Evolutionary conservation across 2,113 vertebrate genomes (phyloP), one percentile per base, ranked within the genome.

Genomic region (Oreocharis arfaki): DNA sequence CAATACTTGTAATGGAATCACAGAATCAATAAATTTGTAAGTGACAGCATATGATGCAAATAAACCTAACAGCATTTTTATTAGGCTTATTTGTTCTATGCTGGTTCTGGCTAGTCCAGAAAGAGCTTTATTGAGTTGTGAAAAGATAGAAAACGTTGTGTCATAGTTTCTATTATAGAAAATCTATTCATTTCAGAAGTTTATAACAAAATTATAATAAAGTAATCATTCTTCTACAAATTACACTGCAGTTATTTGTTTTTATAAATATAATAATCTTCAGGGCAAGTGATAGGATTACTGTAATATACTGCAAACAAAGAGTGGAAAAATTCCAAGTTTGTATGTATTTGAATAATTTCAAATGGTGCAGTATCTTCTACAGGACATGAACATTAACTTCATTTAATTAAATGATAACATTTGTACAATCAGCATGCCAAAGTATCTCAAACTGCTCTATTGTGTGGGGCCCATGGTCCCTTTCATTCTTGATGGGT

Each of bases 321-420:
- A 87, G 27, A 47, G 44, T 24, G 6, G 7, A 76, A 82, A 80
- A 57, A 30, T 33, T 85, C 49, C n/a, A 85, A 75, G 24, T 44
- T 70, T 59, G 11, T 41, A 50, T 47, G 17, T 23, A 68, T 60
- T 76, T 92, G 22, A 65, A 86, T 57, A 0, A 80, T 65, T 90
- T 89, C 37, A 93, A 85, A 53, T 61, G 16, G 13, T 33, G 65
- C 32, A 85, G 90, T 88, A 50, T 55, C 42, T 75, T 89, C 57
- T 53, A 69, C 17, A 59, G 37, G 37, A 83, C 64, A 88, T 30
- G 11, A 90, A 46, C 23, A 84, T 87, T 47, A 84, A 57, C 7
- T 84, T 80, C 5, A 56, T 39, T 80, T 85, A 83, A 92, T 92
- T 94, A 94, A 85, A 61, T 59, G 30, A 91, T 79, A 85, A 91